A percentile compares a stretch with the other conserved stretches of the same genome.
Conservation (phyloP, 2,113 vertebrate species). For the Zootoca vivipara region DNA sequence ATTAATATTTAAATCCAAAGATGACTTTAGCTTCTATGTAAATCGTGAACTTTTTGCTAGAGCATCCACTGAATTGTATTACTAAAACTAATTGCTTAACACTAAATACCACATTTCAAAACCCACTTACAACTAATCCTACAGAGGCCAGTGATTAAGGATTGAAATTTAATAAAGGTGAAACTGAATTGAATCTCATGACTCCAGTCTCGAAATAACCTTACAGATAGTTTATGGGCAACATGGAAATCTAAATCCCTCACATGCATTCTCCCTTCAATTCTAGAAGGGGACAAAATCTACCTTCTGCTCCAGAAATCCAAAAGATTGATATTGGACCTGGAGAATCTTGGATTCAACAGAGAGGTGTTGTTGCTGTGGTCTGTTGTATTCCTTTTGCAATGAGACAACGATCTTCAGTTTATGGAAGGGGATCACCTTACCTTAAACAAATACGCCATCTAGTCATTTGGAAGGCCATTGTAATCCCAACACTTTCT, state of each 20-base stretch:
- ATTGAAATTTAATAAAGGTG: conserved; percentile 17
- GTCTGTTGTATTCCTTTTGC: not conserved
- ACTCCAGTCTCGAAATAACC: not conserved
- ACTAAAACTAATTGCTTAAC: conserved; percentile 37
- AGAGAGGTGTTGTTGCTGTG: not conserved
- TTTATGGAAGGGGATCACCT: not conserved
- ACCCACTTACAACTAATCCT: conserved; percentile 5
- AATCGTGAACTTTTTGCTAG: conserved; percentile 29
- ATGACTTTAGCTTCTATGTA: conserved; percentile 33
- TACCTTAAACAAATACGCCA: too few relatives aligned
- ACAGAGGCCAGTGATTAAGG: not conserved
- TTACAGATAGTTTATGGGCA: not conserved
- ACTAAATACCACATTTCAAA: conserved; percentile 20
- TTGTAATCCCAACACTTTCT: too few relatives aligned
- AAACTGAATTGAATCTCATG: not conserved
- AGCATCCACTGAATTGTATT: conserved; percentile 15
- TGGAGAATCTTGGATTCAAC: not conserved
- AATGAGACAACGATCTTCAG: not conserved
- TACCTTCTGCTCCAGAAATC: too few relatives aligned
- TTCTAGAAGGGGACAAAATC: too few relatives aligned
- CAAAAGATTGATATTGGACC: not conserved
- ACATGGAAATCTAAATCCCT: not conserved
- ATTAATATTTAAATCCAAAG: conserved; percentile 45
- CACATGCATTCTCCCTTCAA: not conserved
- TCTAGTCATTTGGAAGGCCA: too few relatives aligned